phyloP scores from a whole-genome alignment of 1,140 invertebrate genomes.

The Cyclargus thomasi region DNA sequence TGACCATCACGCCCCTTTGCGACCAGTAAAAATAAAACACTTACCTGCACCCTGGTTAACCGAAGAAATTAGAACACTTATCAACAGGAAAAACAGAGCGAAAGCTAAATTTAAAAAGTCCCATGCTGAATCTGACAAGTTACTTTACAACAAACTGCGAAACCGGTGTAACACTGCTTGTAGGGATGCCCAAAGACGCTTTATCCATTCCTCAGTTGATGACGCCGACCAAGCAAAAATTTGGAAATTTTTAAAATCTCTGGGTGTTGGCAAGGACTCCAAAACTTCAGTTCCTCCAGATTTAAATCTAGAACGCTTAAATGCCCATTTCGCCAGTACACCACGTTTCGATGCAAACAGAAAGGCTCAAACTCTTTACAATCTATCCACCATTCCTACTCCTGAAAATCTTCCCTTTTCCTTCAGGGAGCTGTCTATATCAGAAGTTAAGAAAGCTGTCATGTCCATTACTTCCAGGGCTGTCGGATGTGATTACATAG shows the following conservation, averaged over 20 bases:
- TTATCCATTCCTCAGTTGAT: slow-evolving; percentile 17
- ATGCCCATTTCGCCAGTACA: background rate
- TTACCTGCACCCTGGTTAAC: too few relatives aligned
- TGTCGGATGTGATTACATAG: background rate
- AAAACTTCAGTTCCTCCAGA: background rate
- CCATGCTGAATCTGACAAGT: background rate
- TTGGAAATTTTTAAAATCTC: slow-evolving; percentile 18
- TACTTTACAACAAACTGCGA: slow-evolving; percentile 2
- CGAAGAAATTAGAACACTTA: too few relatives aligned
- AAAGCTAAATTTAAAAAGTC: too few relatives aligned
- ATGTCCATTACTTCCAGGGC: background rate
- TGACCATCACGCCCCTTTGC: too few relatives aligned
- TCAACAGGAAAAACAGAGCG: too few relatives aligned
- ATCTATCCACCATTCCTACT: background rate
- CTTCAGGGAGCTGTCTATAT: background rate
- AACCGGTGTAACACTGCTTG: slow-evolving; percentile 21
- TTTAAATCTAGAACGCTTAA: background rate
- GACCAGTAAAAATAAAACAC: too few relatives aligned
- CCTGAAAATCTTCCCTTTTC: background rate
- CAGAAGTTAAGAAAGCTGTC: background rate
- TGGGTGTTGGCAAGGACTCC: slow-evolving; percentile 14
- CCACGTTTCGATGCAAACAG: background rate
- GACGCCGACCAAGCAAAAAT: slow-evolving; percentile 14
- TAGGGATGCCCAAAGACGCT: slow-evolving; percentile 20
- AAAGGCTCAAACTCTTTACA: background rate